Conservation (phyloP, 2,113 vertebrate species). For the Thamnaconus septentrionalis region DNA sequence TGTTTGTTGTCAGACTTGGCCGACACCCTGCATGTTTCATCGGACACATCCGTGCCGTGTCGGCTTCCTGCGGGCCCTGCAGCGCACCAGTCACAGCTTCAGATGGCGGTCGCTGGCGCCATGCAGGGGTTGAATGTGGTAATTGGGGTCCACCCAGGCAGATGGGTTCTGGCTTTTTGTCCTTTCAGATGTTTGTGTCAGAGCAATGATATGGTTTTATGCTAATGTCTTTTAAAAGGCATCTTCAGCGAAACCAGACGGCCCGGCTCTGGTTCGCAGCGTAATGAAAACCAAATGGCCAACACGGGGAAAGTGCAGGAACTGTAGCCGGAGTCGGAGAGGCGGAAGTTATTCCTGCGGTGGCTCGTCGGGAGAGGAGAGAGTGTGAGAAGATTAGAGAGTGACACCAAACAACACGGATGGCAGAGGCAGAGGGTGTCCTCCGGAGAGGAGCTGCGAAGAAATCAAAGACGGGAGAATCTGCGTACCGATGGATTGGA, state of each 20-base stretch:
- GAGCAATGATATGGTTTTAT: constrained; percentile 83
- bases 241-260: constrained; percentile 70
- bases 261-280: constrained; percentile 76
- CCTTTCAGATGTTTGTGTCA: constrained; percentile 78
- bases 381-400: constrained; percentile 37
- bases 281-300: constrained; percentile 90
- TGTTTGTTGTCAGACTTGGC: constrained; percentile 59
- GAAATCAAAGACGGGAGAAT: too few relatives aligned
- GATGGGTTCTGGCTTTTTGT: constrained; percentile 80
- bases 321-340: constrained; percentile 14
- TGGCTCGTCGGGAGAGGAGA: constrained; percentile 27
- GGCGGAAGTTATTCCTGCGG: constrained; percentile 36
- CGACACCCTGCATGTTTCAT: constrained; percentile 51
- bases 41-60: constrained; percentile 50
- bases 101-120: constrained; percentile 63
- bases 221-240: constrained; percentile 38
- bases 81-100: constrained; percentile 72
- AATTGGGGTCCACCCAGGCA: constrained; percentile 79
- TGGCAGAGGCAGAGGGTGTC: constrained; percentile 1
- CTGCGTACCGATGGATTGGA: too few relatives aligned
- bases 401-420: constrained; percentile 17
- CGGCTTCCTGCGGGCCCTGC: constrained; percentile 56
- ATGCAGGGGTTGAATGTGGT: constrained; percentile 61
- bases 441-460: neutral
- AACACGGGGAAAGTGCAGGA: constrained; percentile 68